phyloP scores from a whole-genome alignment of 2,888 invertebrate species.

The Agrotis clavis region DNA sequence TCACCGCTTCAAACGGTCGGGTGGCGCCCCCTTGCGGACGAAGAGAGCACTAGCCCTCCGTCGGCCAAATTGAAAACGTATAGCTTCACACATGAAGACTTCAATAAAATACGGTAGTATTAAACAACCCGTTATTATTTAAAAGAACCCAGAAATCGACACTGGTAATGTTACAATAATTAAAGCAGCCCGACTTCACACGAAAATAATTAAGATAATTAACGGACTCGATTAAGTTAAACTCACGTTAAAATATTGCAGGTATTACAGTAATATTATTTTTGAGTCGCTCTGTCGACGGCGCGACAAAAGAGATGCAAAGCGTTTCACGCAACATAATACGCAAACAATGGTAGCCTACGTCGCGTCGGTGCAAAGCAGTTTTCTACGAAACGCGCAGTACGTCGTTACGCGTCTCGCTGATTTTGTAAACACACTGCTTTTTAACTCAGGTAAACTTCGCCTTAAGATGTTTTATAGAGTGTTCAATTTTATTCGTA shows the following conservation, averaged over 20 bases:
- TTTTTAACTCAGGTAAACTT: slow-evolving; percentile 76
- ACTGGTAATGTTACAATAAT: neutral
- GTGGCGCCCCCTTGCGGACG: slow-evolving; percentile 72
- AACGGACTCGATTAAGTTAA: slow-evolving; percentile 32
- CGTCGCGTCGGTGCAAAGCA: slow-evolving; percentile 71
- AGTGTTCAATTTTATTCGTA: slow-evolving; percentile 78
- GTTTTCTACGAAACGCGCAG: slow-evolving; percentile 76
- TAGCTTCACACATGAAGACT: slow-evolving; percentile 63
- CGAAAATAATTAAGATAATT: slow-evolving; percentile 51
- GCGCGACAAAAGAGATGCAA: slow-evolving; percentile 73
- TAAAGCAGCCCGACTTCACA: slow-evolving; percentile 47
- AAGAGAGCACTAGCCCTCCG: slow-evolving; percentile 71
- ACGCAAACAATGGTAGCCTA: slow-evolving; percentile 75
- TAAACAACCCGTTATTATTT: slow-evolving; percentile 71
- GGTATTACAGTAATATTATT: slow-evolving; percentile 58
- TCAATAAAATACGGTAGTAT: slow-evolving; percentile 71
- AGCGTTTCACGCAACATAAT: slow-evolving; percentile 81
- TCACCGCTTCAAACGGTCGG: slow-evolving; percentile 83
- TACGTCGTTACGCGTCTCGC: slow-evolving; percentile 79
- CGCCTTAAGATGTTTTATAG: slow-evolving; percentile 73
- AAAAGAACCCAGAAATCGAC: slow-evolving; percentile 65
- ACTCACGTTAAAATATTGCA: slow-evolving; percentile 35
- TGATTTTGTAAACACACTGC: slow-evolving; percentile 78
- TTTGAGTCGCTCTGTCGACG: slow-evolving; percentile 57
- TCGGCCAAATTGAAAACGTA: slow-evolving; percentile 83